Evolutionary conservation across 2,113 vertebrate genomes (phyloP).

Genomic region (Rhinopithecus roxellana): DNA sequence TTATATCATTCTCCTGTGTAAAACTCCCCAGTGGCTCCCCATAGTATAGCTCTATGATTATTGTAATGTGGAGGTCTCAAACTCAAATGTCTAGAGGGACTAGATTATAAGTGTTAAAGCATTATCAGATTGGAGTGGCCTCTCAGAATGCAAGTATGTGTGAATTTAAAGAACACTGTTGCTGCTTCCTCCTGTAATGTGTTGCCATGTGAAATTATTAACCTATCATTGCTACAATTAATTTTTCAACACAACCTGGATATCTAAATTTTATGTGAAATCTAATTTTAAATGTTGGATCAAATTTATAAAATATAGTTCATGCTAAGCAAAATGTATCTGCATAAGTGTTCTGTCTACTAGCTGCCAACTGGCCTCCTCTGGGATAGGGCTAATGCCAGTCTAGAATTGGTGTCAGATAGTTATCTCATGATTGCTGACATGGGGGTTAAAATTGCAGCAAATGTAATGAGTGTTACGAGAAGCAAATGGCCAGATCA

Average conservation of each 20-base stretch:
- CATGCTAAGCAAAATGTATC: slow-evolving; percentile 33
- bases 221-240: background rate
- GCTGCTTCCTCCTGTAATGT: background rate
- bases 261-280: slow-evolving; percentile 37
- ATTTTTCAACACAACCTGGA: slow-evolving; percentile 38
- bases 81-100: background rate
- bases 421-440: background rate
- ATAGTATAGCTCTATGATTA: background rate
- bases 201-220: background rate
- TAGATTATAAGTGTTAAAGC: background rate
- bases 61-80: background rate
- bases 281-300: slow-evolving; percentile 48
- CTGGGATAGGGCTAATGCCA: background rate
- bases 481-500: slow-evolving; percentile 12
- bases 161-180: background rate
- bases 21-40: background rate
- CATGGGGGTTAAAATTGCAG: background rate
- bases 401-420: background rate
- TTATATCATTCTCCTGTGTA: background rate
- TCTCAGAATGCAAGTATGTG: background rate
- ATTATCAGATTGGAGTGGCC: background rate
- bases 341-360: background rate
- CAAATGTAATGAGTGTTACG: background rate
- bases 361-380: background rate
- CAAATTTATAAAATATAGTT: slow-evolving; percentile 29